Evolutionary conservation across 2,888 invertebrate species (phyloP).

Genomic region (Amblyjoppa proteus): DNA sequence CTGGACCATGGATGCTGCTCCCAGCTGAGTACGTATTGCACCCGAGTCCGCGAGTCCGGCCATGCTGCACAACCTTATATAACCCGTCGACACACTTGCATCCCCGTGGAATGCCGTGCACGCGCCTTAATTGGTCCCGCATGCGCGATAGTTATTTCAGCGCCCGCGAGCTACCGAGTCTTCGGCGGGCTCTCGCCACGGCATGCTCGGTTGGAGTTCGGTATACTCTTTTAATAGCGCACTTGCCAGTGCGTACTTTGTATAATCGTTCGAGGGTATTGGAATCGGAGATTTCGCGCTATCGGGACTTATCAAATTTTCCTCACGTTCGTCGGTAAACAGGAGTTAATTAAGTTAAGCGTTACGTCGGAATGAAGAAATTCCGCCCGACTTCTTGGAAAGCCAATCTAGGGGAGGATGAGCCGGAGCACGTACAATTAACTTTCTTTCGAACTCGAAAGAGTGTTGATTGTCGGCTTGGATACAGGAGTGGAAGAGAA

Average conservation of each 20-base stretch:
- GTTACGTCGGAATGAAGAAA: conserved; percentile 48
- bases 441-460: conserved; percentile 61
- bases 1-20: conserved; percentile 39
- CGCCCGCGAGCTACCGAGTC: conserved; percentile 40
- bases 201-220: neutral
- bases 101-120: conserved; percentile 73
- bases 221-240: conserved; percentile 20
- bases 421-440: conserved; percentile 48
- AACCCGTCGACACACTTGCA: conserved; percentile 77
- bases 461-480: conserved; percentile 58
- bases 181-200: conserved; percentile 9
- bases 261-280: conserved; percentile 42
- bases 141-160: conserved; percentile 67
- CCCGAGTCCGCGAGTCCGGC: conserved; percentile 52
- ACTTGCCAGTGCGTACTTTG: conserved; percentile 37
- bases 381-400: conserved; percentile 45
- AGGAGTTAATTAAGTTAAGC: conserved; percentile 48
- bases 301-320: conserved; percentile 55
- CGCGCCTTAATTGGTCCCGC: conserved; percentile 74
- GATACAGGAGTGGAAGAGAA: conserved; percentile 10
- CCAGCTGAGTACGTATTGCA: conserved; percentile 26
- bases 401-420: conserved; percentile 52
- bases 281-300: conserved; percentile 27
- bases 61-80: conserved; percentile 74
- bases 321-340: conserved; percentile 30